Percentiles rank a stretch among this genome's conserved stretches.
Evolutionary conservation across 1,140 invertebrate genomes (phyloP).

Genomic region (Zaprionus vittiger): DNA sequence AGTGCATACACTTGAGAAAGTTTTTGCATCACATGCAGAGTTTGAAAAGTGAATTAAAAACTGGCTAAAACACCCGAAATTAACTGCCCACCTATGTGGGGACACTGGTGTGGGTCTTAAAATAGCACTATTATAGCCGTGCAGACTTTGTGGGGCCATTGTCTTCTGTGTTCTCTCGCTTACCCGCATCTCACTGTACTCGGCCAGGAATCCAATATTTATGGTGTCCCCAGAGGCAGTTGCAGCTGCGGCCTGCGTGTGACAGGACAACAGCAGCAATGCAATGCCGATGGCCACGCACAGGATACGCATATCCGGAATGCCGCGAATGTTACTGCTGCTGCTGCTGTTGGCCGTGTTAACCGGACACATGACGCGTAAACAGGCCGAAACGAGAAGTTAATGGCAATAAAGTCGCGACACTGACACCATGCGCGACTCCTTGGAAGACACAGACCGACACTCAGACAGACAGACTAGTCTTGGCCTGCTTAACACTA

Average conservation of each 20-base stretch:
- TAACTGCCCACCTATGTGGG: background rate
- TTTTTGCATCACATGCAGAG: background rate
- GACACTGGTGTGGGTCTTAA: background rate
- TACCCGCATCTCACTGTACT: conserved; percentile 78
- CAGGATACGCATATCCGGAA: conserved; percentile 38
- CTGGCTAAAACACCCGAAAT: background rate
- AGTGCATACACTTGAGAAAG: background rate
- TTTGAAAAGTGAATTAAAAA: background rate
- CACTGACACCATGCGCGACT: conserved; percentile 45
- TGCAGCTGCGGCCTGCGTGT: conserved; percentile 11
- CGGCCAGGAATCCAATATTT: conserved; percentile 80
- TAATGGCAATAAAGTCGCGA: conserved; percentile 63
- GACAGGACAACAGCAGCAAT: conserved; percentile 28
- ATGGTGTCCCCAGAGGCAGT: conserved; percentile 59
- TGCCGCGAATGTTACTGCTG: conserved; percentile 5
- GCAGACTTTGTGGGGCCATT: background rate
- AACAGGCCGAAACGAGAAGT: conserved; percentile 35
- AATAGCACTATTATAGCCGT: background rate
- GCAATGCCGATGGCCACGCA: conserved; percentile 13
- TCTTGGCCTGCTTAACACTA: conserved; percentile 24
- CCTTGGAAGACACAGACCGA: background rate
- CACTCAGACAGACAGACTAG: background rate
- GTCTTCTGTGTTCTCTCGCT: conserved; percentile 28
- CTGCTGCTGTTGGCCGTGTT: conserved; percentile 28
- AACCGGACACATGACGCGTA: conserved; percentile 33